phyloP scores from a whole-genome alignment of 2,797 vertebrate genomes.

The Gouania willdenowi region DNA sequence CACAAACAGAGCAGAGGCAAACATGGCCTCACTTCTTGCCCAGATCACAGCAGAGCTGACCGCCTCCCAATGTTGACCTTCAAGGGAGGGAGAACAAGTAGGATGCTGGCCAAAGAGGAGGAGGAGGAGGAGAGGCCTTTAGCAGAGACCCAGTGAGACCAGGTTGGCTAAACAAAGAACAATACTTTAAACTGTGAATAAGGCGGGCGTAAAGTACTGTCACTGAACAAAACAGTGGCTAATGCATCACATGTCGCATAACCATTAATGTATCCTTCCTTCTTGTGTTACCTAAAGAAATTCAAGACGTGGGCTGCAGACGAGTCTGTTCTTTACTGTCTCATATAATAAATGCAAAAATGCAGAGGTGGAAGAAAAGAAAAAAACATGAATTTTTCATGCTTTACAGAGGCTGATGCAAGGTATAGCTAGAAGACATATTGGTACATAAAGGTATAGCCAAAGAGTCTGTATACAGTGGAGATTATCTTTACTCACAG shows the following conservation, averaged over 20 bases:
- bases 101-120: too few relatives aligned
- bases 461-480: conserved; percentile 39
- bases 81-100: conserved; percentile 4
- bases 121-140: conserved; percentile 11
- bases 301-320: conserved; percentile 4
- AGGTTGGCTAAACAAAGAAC: conserved; percentile 27
- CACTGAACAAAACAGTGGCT: conserved; percentile 33
- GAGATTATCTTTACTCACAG: conserved; percentile 32
- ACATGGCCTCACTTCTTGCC: conserved; percentile 26
- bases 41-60: conserved; percentile 41
- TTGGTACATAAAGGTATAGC: conserved; percentile 36
- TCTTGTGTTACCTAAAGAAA: conserved; percentile 19
- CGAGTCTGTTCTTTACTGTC: conserved; percentile 4
- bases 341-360: conserved; percentile 45
- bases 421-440: conserved; percentile 38
- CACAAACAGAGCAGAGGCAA: conserved; percentile 32
- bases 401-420: conserved; percentile 26
- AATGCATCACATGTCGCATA: conserved; percentile 46
- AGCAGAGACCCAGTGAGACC: conserved; percentile 32
- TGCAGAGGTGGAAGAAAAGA: conserved; percentile 20
- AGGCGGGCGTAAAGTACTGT: conserved; percentile 21
- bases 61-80: conserved; percentile 49
- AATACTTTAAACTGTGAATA: conserved; percentile 44
- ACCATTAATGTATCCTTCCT: conserved; percentile 27
- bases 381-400: conserved; percentile 64